phyloP scores from a whole-genome alignment of 2,888 invertebrate genomes.

The Lasioglossum calceatum region DNA sequence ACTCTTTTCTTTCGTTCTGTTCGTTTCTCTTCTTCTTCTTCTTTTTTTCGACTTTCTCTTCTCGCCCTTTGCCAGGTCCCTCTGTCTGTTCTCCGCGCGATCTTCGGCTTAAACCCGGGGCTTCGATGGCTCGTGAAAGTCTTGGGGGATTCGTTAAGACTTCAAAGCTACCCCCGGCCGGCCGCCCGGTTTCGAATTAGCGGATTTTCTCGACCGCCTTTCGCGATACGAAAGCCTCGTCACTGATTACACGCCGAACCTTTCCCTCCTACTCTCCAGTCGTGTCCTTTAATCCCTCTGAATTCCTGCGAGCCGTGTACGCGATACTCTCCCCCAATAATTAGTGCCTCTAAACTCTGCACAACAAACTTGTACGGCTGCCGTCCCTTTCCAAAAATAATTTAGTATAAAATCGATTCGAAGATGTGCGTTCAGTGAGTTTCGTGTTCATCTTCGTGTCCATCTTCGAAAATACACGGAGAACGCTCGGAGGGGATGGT shows the following conservation, averaged over 20 bases:
- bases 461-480: not conserved
- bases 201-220: slow-evolving; percentile 57
- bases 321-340: not conserved
- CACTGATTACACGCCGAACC: slow-evolving; percentile 48
- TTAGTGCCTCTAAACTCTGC: not conserved
- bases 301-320: not conserved
- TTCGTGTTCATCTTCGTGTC: no score
- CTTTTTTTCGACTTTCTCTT: not conserved
- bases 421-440: not conserved
- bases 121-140: slow-evolving; percentile 69
- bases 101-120: slow-evolving; percentile 44
- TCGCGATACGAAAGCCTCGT: slow-evolving; percentile 38
- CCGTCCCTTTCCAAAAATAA: no score
- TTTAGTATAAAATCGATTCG: no score
- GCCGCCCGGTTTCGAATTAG: slow-evolving; percentile 65
- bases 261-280: slow-evolving; percentile 37
- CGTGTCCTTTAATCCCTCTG: slow-evolving; percentile 18
- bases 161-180: slow-evolving; percentile 69
- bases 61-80: not conserved
- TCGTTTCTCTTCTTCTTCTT: not conserved
- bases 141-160: slow-evolving; percentile 69
- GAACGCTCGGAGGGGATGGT: not conserved
- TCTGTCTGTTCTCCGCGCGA: not conserved
- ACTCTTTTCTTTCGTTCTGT: not conserved
- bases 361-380: not conserved